Evolutionary conservation across 2,797 vertebrate genomes (phyloP).

Genomic region (Xiphorhynchus erythropygius): DNA sequence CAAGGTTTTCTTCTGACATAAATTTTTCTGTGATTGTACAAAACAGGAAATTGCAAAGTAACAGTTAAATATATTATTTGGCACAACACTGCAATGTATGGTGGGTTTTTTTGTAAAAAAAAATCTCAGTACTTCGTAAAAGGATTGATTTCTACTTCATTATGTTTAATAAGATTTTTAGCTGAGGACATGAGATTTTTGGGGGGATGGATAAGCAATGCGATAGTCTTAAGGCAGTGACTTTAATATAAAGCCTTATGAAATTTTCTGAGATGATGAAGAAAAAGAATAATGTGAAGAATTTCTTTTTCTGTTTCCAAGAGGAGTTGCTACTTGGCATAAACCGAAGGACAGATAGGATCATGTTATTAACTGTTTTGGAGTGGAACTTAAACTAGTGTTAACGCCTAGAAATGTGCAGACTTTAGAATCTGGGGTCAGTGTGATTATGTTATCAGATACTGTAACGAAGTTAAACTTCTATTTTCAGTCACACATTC

Average conservation of each 20-base stretch:
- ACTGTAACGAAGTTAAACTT: neutral
- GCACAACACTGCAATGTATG: fast-evolving
- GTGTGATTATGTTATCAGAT: neutral
- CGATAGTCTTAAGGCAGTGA: neutral
- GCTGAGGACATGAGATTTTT: neutral
- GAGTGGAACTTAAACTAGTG: neutral
- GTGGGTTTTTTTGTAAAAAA: neutral
- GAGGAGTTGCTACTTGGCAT: neutral
- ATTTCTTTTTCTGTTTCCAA: neutral
- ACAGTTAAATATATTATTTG: neutral
- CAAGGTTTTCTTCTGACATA: neutral
- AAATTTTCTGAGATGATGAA: neutral
- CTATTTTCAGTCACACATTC: neutral
- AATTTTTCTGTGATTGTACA: neutral
- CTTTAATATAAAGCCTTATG: neutral
- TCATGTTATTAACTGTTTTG: neutral
- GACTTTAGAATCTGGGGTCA: neutral
- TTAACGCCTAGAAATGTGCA: neutral
- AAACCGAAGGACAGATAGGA: neutral
- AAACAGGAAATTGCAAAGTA: neutral
- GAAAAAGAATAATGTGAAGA: neutral
- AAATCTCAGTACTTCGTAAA: neutral
- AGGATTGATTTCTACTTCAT: neutral
- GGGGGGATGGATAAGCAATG: neutral
- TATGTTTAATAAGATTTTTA: constrained; percentile 2